Conservation (phyloP, 2,888 invertebrate species). For the Leptinotarsa tumamoca region DNA sequence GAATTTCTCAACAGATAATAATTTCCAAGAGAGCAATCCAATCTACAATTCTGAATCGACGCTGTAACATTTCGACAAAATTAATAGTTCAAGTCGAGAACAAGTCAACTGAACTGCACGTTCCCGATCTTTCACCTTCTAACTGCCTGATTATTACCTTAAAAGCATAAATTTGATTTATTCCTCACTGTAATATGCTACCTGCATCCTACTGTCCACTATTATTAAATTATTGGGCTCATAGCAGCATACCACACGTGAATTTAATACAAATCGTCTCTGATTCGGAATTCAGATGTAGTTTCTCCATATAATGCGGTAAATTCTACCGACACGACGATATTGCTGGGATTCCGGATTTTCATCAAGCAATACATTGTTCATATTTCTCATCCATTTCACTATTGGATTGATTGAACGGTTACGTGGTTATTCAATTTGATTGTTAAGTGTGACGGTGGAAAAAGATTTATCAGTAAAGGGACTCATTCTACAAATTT, state of each 20-base stretch:
- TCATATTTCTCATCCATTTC: not conserved
- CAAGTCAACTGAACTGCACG: slow-evolving; percentile 35
- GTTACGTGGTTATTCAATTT: too few species aligned
- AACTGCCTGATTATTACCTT: slow-evolving; percentile 44
- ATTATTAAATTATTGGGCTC: slow-evolving; percentile 39
- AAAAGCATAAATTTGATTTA: slow-evolving; percentile 44
- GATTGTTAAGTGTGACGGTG: too few species aligned
- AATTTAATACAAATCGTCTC: slow-evolving; percentile 15
- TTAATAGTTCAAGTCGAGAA: slow-evolving; percentile 13
- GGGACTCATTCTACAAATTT: too few species aligned
- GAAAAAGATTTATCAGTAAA: too few species aligned
- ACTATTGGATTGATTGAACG: too few species aligned
- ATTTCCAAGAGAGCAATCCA: not conserved
- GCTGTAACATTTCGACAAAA: not conserved
- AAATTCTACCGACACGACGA: not conserved
- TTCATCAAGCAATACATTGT: not conserved
- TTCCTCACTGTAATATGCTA: slow-evolving; percentile 37
- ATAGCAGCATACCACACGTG: slow-evolving; percentile 23
- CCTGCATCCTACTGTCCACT: slow-evolving; percentile 39
- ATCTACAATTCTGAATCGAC: not conserved
- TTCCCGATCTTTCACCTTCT: slow-evolving; percentile 44
- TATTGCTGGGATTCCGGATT: not conserved
- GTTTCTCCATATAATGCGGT: slow-evolving; percentile 7
- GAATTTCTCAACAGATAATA: too few species aligned
- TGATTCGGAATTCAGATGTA: slow-evolving; percentile 20